Evolutionary conservation across 2,888 invertebrate genomes (phyloP), one percentile per base, ranked within the genome.

Genomic region (Metallyticus violacea): DNA sequence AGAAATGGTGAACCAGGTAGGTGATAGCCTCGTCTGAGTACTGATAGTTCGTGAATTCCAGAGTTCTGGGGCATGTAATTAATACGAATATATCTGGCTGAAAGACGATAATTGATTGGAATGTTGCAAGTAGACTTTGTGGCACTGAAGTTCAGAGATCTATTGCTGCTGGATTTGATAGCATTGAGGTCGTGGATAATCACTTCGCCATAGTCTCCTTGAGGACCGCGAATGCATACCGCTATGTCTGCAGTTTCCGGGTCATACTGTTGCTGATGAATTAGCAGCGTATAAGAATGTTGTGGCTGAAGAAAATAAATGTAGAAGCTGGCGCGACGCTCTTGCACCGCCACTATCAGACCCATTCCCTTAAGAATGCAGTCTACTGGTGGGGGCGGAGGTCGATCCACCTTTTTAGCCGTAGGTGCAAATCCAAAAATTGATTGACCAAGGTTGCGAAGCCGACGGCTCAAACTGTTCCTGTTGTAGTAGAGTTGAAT

Each of bases 1-100:
- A 90, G 90, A 89, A 93, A 95, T 1, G 95, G 95, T 27, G 94
- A 94, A n/a, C 94, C 94, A 62, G 93, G 92, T 78, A 94, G 92
- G 89, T 92, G 92, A 89, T 93, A 93, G 0, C 94, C 94, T 90
- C 93, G 92, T 86, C 93, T 93, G 25, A 93, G 93, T 79, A 95
- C 92, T 40, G 92, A 93, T 77, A 95, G 91, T 90, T 94, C 93
- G 89, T 94, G 93, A 89, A 93, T 92, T 3, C 95, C 95, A 89
- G 92, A 92, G 88, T 92, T 90, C 80, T 91, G 92, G 0, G 94
- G 93, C 1, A 91, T 90, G 88, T 94, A 95, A 77, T 91, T 91
- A 78, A 94, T 91, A 91, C 84, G 86, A n/a, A 88, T 85, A 15
- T 76, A 77, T 7, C 76, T 80, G 4, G 81, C 28, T 0, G 79